phyloP scores from a whole-genome alignment of 2,113 vertebrate genomes.

The Pluvialis apricaria region DNA sequence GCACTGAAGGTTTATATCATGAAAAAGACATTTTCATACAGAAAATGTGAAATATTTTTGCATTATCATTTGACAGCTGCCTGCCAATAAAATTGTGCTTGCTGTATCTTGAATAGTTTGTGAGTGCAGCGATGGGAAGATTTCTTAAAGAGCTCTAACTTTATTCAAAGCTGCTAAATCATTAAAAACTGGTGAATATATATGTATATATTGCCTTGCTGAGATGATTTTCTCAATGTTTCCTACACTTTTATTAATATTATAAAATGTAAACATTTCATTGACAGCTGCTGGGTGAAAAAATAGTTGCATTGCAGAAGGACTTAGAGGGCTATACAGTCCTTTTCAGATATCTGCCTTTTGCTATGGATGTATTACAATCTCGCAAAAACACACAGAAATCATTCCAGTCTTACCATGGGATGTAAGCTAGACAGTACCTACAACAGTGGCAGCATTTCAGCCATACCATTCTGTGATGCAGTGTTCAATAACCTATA shows the following conservation, averaged over 20 bases:
- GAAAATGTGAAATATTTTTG: conserved; percentile 4
- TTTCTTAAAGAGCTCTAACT: neutral
- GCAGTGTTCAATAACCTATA: neutral
- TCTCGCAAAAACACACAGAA: neutral
- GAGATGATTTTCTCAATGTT: neutral
- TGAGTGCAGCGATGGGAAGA: neutral
- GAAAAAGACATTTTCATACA: neutral
- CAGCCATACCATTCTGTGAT: neutral
- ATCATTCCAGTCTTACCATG: neutral
- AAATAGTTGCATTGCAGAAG: neutral
- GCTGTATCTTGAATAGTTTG: neutral
- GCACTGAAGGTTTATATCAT: neutral
- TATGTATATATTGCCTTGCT: neutral
- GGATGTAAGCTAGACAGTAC: neutral
- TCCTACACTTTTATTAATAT: neutral
- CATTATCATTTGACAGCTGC: neutral
- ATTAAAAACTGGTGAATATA: neutral
- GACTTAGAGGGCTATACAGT: neutral
- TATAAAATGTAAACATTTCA: neutral
- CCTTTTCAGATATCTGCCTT: neutral
- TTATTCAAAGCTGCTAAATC: neutral
- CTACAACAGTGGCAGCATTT: neutral
- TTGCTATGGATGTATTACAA: neutral
- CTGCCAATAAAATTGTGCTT: neutral
- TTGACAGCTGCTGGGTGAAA: neutral